phyloP scores from a whole-genome alignment of 2,888 invertebrate genomes.

The Fabriciana adippe region DNA sequence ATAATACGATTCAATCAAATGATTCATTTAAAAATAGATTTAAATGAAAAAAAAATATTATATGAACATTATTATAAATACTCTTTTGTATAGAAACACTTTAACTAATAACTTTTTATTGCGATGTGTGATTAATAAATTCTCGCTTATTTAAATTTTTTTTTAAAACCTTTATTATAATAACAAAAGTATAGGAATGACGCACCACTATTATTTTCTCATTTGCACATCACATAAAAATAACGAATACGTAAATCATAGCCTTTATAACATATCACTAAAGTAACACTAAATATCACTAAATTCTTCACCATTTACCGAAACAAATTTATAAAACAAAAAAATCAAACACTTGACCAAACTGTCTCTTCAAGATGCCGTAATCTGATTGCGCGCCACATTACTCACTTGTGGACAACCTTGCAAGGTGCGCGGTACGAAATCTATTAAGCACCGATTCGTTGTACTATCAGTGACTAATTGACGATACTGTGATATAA shows the following conservation, averaged over 20 bases:
- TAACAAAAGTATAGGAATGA: not conserved
- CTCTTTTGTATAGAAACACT: too few species aligned
- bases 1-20: not conserved
- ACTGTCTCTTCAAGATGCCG: conserved; percentile 32
- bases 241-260: too few species aligned
- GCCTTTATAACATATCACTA: too few species aligned
- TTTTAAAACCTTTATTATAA: too few species aligned
- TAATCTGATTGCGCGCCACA: conserved; percentile 31
- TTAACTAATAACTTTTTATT: too few species aligned
- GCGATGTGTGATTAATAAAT: too few species aligned
- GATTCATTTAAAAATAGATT: not conserved
- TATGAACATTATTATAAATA: too few species aligned
- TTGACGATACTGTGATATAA: conserved; percentile 20
- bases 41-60: not conserved
- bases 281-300: too few species aligned
- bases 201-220: not conserved
- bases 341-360: conserved; percentile 18
- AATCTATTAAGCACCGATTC: conserved; percentile 33
- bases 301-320: not conserved
- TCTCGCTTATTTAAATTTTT: too few species aligned
- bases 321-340: conserved; percentile 7
- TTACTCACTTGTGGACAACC: conserved; percentile 33
- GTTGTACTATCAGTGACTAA: conserved; percentile 34
- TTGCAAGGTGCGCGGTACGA: conserved; percentile 29
- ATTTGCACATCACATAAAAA: too few species aligned